These are phyloP conservation scores for Epicampocera succincta DNA, from an alignment of 2,888 invertebrate species.

Conservation along the genomic window DNA sequence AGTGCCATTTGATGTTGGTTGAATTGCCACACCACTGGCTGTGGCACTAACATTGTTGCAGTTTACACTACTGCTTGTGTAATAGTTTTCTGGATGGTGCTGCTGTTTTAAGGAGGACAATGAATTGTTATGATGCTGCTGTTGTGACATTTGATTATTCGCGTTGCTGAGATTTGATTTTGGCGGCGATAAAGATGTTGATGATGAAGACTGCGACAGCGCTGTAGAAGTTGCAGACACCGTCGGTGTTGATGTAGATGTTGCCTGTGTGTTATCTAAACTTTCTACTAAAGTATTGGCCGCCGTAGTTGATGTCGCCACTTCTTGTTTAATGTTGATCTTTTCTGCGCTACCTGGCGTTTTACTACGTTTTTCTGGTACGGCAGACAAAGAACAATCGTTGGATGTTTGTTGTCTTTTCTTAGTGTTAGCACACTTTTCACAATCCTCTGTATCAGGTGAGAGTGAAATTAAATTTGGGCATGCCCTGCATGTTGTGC, in stretches of 20 bases:
- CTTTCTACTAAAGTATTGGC: conserved; percentile 67
- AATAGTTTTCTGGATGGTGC: conserved; percentile 29
- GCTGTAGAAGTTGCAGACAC: conserved; percentile 41
- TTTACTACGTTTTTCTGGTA: conserved; percentile 77
- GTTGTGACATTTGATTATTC: conserved; percentile 50
- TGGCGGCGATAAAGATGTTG: conserved; percentile 51
- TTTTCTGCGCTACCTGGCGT: conserved; percentile 63
- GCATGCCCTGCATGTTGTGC: conserved; percentile 81
- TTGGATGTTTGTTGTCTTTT: conserved; percentile 76
- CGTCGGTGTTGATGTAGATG: conserved; percentile 64
- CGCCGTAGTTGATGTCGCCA: conserved; percentile 74
- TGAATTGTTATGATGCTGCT: conserved; percentile 22
- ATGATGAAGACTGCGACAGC: conserved; percentile 33
- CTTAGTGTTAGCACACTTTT: conserved; percentile 79
- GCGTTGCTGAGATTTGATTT: conserved; percentile 18
- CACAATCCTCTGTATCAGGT: conserved; percentile 81
- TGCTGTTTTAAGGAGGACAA: conserved; percentile 13
- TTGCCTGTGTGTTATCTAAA: conserved; percentile 57
- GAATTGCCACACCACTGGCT: conserved; percentile 24
- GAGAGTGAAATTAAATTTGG: conserved; percentile 81
- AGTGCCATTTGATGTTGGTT: conserved; percentile 62
- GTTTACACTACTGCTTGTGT: conserved; percentile 62
- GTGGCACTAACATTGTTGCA: conserved; percentile 36
- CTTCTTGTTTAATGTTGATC: conserved; percentile 75
- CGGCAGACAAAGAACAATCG: conserved; percentile 76